Conservation (phyloP, 1,140 invertebrate genomes). For the Protaetia brevitarsis region DNA sequence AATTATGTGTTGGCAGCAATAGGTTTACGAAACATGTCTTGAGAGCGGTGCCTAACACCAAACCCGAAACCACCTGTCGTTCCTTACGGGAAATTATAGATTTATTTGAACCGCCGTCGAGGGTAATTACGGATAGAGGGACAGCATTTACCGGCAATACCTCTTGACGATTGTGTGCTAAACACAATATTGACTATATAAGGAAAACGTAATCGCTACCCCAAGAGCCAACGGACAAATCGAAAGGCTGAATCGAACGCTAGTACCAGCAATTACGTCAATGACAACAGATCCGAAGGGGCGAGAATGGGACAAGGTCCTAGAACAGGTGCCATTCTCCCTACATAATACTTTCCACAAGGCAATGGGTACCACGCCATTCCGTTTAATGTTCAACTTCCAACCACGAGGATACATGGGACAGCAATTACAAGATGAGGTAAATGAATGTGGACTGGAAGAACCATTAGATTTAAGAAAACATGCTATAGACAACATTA, state of each 20-base stretch:
- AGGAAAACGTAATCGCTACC: constrained; percentile 40
- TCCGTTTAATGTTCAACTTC: constrained; percentile 20
- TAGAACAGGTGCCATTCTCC: constrained; percentile 36
- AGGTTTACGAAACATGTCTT: constrained; percentile 41
- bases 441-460: neutral
- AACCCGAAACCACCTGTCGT: neutral
- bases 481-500: neutral
- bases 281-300: constrained; percentile 29
- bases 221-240: constrained; percentile 45
- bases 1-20: neutral
- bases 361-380: constrained; percentile 15
- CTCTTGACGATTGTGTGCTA: constrained; percentile 20
- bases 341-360: constrained; percentile 33
- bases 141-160: constrained; percentile 39
- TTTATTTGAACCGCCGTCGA: constrained; percentile 39
- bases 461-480: neutral
- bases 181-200: constrained; percentile 34
- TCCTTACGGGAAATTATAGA: constrained; percentile 26
- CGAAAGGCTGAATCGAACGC: constrained; percentile 37
- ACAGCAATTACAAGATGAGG: neutral
- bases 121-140: constrained; percentile 42
- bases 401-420: neutral
- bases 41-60: constrained; percentile 20
- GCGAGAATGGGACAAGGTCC: constrained; percentile 33
- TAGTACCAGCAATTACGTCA: constrained; percentile 34